These are phyloP conservation scores for Penaeus chinensis DNA, from an alignment of 1,140 invertebrate genomes.

Conservation along the genomic window DNA sequence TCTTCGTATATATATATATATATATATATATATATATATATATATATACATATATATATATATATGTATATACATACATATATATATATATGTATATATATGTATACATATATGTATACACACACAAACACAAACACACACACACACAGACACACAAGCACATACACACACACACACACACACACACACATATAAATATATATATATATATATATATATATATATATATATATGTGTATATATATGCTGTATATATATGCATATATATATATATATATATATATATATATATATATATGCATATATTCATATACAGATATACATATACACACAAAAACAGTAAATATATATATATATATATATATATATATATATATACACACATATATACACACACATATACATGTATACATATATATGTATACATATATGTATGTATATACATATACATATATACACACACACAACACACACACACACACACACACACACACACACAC, in stretches of 20 bases:
- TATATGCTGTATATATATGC: too few relatives aligned
- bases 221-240: conserved; percentile 22
- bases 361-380: too few relatives aligned
- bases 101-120: neutral
- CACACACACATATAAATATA: neutral
- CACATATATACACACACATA: too few relatives aligned
- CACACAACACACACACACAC: too few relatives aligned
- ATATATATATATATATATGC: neutral
- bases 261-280: neutral
- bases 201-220: conserved; percentile 9
- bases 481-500: too few relatives aligned
- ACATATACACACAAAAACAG: neutral
- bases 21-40: conserved; percentile 14
- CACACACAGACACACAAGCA: neutral
- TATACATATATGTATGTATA: too few relatives aligned
- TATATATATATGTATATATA: conserved; percentile 23
- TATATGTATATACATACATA: conserved; percentile 18
- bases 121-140: neutral
- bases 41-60: conserved; percentile 22
- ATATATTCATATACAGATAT: neutral
- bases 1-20: conserved; percentile 6
- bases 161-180: neutral
- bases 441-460: too few relatives aligned
- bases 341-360: too few relatives aligned
- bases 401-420: too few relatives aligned